phyloP scores from a whole-genome alignment of 2,797 vertebrate genomes.

The Tragopan temminckii region DNA sequence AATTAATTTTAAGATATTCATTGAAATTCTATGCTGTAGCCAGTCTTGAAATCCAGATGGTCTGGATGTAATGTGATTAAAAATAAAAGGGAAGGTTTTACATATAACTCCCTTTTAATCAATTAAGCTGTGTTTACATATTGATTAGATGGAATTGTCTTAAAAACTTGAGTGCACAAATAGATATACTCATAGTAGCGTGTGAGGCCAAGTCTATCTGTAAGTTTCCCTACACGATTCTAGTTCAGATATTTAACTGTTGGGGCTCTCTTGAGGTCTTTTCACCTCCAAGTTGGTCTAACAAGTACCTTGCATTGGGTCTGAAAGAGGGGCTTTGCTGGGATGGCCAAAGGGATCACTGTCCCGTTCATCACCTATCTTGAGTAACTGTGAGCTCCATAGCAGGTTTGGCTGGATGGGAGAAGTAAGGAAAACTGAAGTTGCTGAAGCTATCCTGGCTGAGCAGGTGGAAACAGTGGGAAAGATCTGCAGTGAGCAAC shows the following conservation, averaged over 20 bases:
- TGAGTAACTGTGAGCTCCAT: background rate
- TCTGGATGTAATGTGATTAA: background rate
- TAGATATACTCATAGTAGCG: background rate
- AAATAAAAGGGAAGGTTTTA: background rate
- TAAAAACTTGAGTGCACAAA: background rate
- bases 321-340: background rate
- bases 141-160: background rate
- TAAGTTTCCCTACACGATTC: background rate
- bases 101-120: background rate
- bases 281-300: background rate
- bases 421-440: background rate
- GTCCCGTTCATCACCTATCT: background rate
- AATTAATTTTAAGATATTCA: background rate
- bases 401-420: background rate
- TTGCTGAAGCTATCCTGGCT: background rate
- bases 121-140: background rate
- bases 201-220: background rate
- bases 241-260: background rate
- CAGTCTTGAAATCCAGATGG: background rate
- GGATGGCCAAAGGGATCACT: background rate
- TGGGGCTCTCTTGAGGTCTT: background rate
- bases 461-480: background rate
- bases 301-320: background rate
- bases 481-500: background rate
- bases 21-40: background rate